These are phyloP conservation scores for Coendou prehensilis DNA, from an alignment of 2,797 vertebrate genomes.

Conservation along the genomic window DNA sequence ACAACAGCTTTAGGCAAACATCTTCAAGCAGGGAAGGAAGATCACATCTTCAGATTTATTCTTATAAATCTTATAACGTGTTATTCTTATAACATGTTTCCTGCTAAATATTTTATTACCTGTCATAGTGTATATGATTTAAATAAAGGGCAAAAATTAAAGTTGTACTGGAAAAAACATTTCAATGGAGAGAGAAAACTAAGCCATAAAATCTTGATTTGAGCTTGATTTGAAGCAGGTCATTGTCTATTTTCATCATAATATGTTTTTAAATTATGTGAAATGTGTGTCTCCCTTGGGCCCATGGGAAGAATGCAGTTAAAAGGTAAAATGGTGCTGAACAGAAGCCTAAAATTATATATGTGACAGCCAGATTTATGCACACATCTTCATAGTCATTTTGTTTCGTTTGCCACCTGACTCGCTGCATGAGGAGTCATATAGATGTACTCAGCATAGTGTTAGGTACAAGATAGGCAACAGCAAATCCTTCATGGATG, in stretches of 20 bases:
- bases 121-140: not conserved
- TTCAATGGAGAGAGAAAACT: slow-evolving; percentile 18
- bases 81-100: not conserved
- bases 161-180: not conserved
- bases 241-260: slow-evolving; percentile 9
- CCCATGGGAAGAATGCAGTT: not conserved
- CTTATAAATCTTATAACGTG: not conserved
- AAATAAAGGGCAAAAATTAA: slow-evolving; percentile 8
- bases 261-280: not conserved
- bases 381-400: not conserved
- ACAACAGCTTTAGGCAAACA: not conserved
- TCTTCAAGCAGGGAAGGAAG: not conserved
- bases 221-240: not conserved
- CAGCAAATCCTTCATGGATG: not conserved
- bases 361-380: not conserved
- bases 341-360: not conserved
- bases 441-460: not conserved
- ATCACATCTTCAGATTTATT: not conserved
- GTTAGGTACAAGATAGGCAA: not conserved
- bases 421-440: not conserved
- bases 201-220: slow-evolving; percentile 13
- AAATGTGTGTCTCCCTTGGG: not conserved
- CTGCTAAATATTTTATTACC: slow-evolving; percentile 8
- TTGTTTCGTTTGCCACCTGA: not conserved
- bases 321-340: not conserved